Conservation (phyloP, 2,797 vertebrate genomes). For the Coranthus polyacanthus region DNA sequence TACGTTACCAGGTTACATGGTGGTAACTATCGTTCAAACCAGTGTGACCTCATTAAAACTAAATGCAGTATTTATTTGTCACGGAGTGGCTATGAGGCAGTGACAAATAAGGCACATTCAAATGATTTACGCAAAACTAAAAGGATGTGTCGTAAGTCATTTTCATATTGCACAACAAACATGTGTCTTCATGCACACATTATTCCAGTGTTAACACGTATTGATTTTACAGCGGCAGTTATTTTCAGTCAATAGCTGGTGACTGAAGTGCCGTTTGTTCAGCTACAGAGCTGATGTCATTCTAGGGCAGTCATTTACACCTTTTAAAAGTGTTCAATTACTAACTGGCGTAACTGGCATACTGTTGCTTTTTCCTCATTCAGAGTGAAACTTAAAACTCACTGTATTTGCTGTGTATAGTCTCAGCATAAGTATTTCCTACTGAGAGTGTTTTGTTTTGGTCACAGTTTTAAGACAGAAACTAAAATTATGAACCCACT, state of each 20-base stretch:
- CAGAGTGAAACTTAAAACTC: not conserved
- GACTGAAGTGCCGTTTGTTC: slow-evolving; percentile 21
- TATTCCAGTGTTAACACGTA: slow-evolving; percentile 58
- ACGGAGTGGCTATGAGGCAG: slow-evolving; percentile 20
- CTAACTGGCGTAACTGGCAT: slow-evolving; percentile 1
- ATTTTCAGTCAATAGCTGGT: slow-evolving; percentile 40
- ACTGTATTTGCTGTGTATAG: not conserved
- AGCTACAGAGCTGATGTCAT: slow-evolving; percentile 14
- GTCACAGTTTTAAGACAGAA: slow-evolving; percentile 37
- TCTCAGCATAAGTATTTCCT: not conserved
- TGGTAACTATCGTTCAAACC: slow-evolving; percentile 28
- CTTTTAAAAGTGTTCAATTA: slow-evolving; percentile 27
- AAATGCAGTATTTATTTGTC: slow-evolving; percentile 23
- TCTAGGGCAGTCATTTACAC: slow-evolving; percentile 26
- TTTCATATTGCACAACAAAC: slow-evolving; percentile 52
- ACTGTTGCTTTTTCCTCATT: slow-evolving; percentile 9
- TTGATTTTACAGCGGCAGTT: slow-evolving; percentile 34
- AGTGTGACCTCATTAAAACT: slow-evolving; percentile 51
- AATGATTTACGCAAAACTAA: slow-evolving; percentile 30
- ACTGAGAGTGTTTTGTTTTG: slow-evolving; percentile 24
- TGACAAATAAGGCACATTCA: slow-evolving; percentile 68
- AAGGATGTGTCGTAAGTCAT: slow-evolving; percentile 22
- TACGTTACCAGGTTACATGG: not conserved
- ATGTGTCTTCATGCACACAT: slow-evolving; percentile 36
- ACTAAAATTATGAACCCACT: slow-evolving; percentile 5